Base-by-base conservation (phyloP, 1,140 invertebrate species). In the Philotrypesis tridentata region DNA sequence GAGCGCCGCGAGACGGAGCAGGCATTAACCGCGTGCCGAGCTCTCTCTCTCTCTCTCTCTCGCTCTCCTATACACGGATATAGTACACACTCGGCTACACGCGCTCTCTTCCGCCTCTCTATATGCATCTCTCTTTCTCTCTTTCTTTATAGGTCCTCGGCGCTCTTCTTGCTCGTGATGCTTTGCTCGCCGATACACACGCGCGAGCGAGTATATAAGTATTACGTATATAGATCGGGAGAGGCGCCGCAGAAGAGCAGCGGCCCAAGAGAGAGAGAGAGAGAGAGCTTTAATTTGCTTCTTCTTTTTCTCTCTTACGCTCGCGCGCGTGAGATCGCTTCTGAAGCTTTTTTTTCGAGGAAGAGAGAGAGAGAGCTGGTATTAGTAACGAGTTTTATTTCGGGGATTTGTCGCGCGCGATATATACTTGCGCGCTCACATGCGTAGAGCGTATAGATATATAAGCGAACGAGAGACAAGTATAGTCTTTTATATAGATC, bases 241-340 rank as follows among this genome's bases (percentile, higher is more conserved):
- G 48, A 55, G 48, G 17, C 17, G 48, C 17, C 48, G 48, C 48
- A 48, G 4, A 48, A 17, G 48, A 11, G 40, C 40, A 43, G 8
- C 2, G 17, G 40, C 40, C 17, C 40, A 14, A 43, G 40, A 43
- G 40, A 14, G 48, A 43, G 14, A 21, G 12, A 29, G 48, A 63
- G 60, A 29, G 23, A 60, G 29, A 43, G 72, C 55, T 31, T 33
- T 31, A 25, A 60, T 74, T 73, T 74, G 21, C 21, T 74, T 74
- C 43, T 60, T 60, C 60, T 74, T 74, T 29, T 17, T 21, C 6
- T 33, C n/a, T 25, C 5, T 31, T 31, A 33, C n/a, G 14, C 17
- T 60, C 55, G 7, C 72, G 23, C 31, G 27, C 27, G 27, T 9
- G 25, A 48, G n/a, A 72, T n/a, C 48, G 40, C 12, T 43, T 43